Percentiles rank a stretch among this genome's conserved stretches.
Evolutionary conservation across 1,140 invertebrate genomes (phyloP).

Genomic region (Drosophila trapezifrons): DNA sequence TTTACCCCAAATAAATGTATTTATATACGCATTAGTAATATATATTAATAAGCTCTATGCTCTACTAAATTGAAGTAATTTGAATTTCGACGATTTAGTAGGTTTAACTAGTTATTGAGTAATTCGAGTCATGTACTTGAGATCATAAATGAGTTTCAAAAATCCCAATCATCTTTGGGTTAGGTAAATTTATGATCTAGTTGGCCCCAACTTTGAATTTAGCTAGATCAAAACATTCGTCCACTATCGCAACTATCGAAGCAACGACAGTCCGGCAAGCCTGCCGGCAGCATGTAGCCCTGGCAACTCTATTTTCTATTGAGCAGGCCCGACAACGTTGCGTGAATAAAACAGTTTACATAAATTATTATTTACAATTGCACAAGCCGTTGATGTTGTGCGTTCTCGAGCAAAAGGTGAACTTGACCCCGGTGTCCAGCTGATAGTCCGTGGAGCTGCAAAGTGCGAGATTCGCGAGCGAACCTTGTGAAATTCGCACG

Average conservation of each 20-base stretch:
- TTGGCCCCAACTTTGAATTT: background rate
- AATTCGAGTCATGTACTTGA: background rate
- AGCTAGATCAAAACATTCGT: background rate
- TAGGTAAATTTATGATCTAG: background rate
- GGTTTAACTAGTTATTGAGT: background rate
- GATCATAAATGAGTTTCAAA: background rate
- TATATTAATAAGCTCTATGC: background rate
- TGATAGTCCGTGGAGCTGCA: conserved; percentile 20
- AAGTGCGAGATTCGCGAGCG: conserved; percentile 39
- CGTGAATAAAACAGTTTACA: conserved; percentile 78
- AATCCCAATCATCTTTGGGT: no score
- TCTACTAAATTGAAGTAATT: background rate
- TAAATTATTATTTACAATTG: conserved; percentile 71
- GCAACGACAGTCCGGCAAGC: conserved; percentile 36
- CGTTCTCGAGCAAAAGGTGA: conserved; percentile 65
- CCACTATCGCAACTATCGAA: conserved; percentile 17
- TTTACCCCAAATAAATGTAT: background rate
- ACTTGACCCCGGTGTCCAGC: conserved; percentile 30
- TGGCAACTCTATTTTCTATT: conserved; percentile 58
- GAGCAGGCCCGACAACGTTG: conserved; percentile 67
- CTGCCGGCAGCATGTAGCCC: conserved; percentile 10
- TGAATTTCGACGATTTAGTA: no score
- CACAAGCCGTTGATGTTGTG: conserved; percentile 59
- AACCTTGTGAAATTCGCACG: conserved; percentile 50
- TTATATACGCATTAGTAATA: no score